Evolutionary conservation across 2,113 vertebrate species (phyloP), one percentile per base, ranked within the genome.

Genomic region (Sturnira hondurensis): DNA sequence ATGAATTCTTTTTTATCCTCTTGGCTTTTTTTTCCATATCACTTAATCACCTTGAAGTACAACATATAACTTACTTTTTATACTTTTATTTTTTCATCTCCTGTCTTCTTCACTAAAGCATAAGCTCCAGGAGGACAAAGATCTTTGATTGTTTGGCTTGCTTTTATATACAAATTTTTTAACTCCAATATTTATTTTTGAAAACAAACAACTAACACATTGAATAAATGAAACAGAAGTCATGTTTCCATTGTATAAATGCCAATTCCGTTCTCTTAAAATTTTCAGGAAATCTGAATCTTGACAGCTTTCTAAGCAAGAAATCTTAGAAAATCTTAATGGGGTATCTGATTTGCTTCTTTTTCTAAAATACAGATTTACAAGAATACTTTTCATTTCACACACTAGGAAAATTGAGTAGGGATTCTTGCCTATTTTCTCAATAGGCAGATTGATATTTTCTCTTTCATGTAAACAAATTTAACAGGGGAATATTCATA

Each of bases 361-460:
- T 36, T 47, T 33, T 43, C 24, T 38, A 86, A 93, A 96, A 68
- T 67, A 86, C 41, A 92, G 28, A 78, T 80, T n/a, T 63, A 36
- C 13, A 91, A 74, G 78, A 91, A 80, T 58, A 78, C 24, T 94
- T 73, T 24, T 5, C 13, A 93, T 89, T 95, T 95, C 52, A 96
- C 85, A 96, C 26, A 86, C 33, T 38, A 74, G 81, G n/a, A 80
- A 90, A 97, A 70, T 47, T 74, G 20, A 67, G n/a, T 80, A 61
- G 65, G 63, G 52, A 94, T 16, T 84, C 63, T 63, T 89, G 95
- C 94, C 95, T 95, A 45, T 47, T 97, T 96, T 94, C 73, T 91
- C 68, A 97, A 96, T 43, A 71, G 91, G 73, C 78, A 95, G 85
- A 94, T 19, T 91, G 82, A 96, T 91, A 97, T 93, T 97, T 96